Evolutionary conservation across 1,140 invertebrate species (phyloP), one percentile per base, ranked within the genome.

Genomic region (Meloidogyne chitwoodi): DNA sequence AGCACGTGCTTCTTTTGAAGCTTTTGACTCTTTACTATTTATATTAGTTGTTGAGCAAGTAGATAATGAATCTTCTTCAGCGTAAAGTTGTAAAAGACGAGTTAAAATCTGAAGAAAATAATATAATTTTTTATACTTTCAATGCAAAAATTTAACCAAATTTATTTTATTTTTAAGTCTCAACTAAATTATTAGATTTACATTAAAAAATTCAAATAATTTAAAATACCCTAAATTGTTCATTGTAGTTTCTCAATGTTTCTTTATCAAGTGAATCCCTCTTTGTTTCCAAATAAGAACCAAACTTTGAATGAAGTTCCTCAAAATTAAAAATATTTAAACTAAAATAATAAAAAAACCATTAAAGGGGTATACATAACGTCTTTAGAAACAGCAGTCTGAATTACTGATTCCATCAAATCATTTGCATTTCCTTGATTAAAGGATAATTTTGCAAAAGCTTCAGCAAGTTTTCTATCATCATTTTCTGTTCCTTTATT

Each of bases 351-450:
- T 19, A 8, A 71, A 73, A 24, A 26, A 24, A 73, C 71, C n/a
- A 81, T 78, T 38, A 78, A 61, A 34, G 78, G 70, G 26, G 77
- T 26, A 75, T 79, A 80, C 77, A 78, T 78, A 44, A 79, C 76
- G 16, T 78, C 77, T 24, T 79, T 78, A 11, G 77, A 78, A 61
- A 78, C 67, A 44, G 78, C 76, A 6, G 77, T 78, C 34, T 78
- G 62, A 70, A 80, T 56, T 44, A 78, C 64, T 27, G 68, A 29
- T 22, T 68, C 77, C 77, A 78, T 78, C 10, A 78, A 65, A 69
- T 78, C 77, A 34, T 78, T 62, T 41, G 78, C 31, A 34, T n/a
- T 48, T n/a, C 31, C 38, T 4, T 78, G 61, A 19, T 68, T 68
- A 24, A 75, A 48, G 0, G 64, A 29, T n/a, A 78, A 56, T 34